Evolutionary conservation across 2,797 vertebrate genomes (phyloP), one percentile per base, ranked within the genome.

Genomic region (Sternotherus odoratus): DNA sequence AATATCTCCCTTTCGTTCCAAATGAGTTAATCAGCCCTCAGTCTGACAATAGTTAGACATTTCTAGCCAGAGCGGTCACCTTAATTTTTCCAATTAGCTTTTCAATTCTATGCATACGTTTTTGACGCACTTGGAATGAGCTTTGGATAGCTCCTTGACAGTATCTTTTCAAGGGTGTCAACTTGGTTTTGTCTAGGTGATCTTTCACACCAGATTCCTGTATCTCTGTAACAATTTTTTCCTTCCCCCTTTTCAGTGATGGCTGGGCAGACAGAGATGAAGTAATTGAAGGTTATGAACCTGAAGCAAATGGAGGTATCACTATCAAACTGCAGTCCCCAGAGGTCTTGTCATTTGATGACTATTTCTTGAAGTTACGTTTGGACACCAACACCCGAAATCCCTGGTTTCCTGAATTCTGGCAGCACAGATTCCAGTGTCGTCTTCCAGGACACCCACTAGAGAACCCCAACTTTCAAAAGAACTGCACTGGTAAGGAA

Each of bases 261-360:
- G 99, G 99, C 69, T 99, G 99, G 99, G 99, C 99, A 49, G 99
- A 99, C 97, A 99, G 99, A 87, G 99, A 99, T 82, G 99, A 99
- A 98, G 99, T 99, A 56, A 99, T 99, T 77, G 99, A 99, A 97
- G 99, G 99, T 24, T 99, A 98, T 2, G 99, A 99, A 95, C 98
- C 98, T 69, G 99, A 99, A 97, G 99, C 99, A 17, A 99, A 99
- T 4, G 99, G 99, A 77, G 99, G 99, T 60, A 99, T 99, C 98
- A 99, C 99, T 8, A 99, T 99, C 98, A 99, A 99, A 97, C 98
- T 99, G 82, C 99, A 99, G 87, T 99, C 99, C 28, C 99, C 98
- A 50, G 98, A 99, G 93, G 99, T 99, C 89, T 98, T 98, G 95
- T 98, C 99, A 0, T 99, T 99, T 75, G 99, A 99, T 60, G 98